These are phyloP conservation scores for Epinotia bilunana DNA, from an alignment of 2,888 invertebrate species.

Conservation along the genomic window DNA sequence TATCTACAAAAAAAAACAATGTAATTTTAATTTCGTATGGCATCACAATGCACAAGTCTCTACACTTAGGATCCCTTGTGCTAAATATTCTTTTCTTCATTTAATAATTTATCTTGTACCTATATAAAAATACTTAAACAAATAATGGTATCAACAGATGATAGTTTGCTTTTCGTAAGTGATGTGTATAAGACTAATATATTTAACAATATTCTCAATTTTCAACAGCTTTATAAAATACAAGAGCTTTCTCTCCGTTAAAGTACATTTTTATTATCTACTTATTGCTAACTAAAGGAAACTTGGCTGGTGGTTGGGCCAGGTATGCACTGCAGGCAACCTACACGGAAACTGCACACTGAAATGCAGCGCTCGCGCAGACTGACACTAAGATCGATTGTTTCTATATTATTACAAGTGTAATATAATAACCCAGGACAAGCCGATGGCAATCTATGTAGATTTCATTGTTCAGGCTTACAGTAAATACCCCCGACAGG, in stretches of 20 bases:
- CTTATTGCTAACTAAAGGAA: constrained; percentile 68
- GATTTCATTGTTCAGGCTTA: constrained; percentile 59
- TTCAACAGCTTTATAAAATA: constrained; percentile 47
- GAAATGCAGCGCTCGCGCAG: constrained; percentile 47
- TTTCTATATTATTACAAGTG: constrained; percentile 28
- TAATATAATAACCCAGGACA: constrained; percentile 48
- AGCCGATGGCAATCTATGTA: constrained; percentile 9
- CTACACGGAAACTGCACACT: constrained; percentile 50
- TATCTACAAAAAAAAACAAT: constrained; percentile 40
- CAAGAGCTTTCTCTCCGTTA: constrained; percentile 60
- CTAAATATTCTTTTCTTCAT: constrained; percentile 25
- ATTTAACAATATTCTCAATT: constrained; percentile 31
- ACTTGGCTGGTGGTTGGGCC: constrained; percentile 59
- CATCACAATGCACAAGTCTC: constrained; percentile 31
- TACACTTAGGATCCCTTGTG: constrained; percentile 12
- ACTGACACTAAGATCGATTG: constrained; percentile 61
- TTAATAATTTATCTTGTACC: constrained; percentile 12
- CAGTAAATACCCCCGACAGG: constrained; percentile 36
- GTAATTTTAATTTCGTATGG: constrained; percentile 38
- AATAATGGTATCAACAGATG: constrained; percentile 26
- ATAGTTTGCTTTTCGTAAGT: constrained; percentile 30
- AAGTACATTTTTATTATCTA: constrained; percentile 57
- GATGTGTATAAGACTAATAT: constrained; percentile 33
- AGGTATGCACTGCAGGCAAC: constrained; percentile 59
- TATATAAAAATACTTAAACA: constrained; percentile 42